Conservation (phyloP, 2,888 invertebrate species). For the Oscheius myriophilus region DNA sequence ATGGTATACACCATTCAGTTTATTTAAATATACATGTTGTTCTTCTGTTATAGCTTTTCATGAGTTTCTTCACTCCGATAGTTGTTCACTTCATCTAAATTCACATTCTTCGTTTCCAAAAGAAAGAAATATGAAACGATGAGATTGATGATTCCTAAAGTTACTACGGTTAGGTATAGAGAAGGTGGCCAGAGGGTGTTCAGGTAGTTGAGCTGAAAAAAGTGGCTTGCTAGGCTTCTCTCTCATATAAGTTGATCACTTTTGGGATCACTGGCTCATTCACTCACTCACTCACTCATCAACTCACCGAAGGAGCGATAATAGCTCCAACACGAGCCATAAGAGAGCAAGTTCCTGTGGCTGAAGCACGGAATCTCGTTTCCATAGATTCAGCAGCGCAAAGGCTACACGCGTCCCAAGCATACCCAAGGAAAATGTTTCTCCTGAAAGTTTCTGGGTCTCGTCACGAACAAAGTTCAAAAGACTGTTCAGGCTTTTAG, state of each 20-base stretch:
- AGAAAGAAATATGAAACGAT: constrained; percentile 53
- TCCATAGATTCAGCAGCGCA: constrained; percentile 68
- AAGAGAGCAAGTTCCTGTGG: constrained; percentile 64
- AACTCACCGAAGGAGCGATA: constrained; percentile 59
- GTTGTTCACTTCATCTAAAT: constrained; percentile 49
- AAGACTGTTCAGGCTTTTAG: too few species aligned
- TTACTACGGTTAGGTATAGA: constrained; percentile 62
- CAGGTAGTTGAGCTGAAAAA: constrained; percentile 61
- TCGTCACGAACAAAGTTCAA: too few species aligned
- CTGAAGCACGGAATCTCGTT: constrained; percentile 57
- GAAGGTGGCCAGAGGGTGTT: constrained; percentile 61
- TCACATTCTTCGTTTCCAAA: constrained; percentile 54
- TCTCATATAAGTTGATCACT: too few species aligned
- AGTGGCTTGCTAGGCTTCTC: too few species aligned
- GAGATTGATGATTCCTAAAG: constrained; percentile 62
- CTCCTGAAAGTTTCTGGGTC: constrained; percentile 50
- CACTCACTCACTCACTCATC: too few species aligned
- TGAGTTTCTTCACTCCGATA: too few species aligned
- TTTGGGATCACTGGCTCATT: not conserved
- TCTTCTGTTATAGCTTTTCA: too few species aligned
- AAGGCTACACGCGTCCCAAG: constrained; percentile 69
- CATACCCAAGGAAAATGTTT: constrained; percentile 69
- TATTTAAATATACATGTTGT: too few species aligned
- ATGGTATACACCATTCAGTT: too few species aligned
- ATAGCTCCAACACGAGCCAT: constrained; percentile 67